phyloP scores from a whole-genome alignment of 2,113 vertebrate genomes.

The Laticauda colubrina region DNA sequence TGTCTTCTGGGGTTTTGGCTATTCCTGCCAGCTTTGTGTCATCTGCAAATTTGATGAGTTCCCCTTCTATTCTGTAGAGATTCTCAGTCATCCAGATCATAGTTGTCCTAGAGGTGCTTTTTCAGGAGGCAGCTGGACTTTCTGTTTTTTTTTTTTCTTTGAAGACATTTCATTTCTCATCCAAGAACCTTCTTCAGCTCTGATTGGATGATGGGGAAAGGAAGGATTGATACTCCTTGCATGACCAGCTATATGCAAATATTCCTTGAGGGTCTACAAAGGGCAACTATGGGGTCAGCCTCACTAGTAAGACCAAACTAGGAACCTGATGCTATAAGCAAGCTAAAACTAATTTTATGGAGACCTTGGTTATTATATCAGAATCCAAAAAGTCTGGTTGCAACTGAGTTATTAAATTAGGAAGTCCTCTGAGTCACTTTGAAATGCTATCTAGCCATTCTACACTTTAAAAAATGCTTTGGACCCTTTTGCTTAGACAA shows the following conservation, averaged over 20 bases:
- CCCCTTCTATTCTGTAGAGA: no score
- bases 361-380: background rate
- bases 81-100: no score
- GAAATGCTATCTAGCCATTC: background rate
- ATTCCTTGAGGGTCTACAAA: background rate
- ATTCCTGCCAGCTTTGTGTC: no score
- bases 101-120: no score
- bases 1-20: no score
- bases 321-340: background rate
- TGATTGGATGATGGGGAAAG: no score
- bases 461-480: background rate
- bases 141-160: no score
- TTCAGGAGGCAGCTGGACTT: no score
- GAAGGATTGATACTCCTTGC: no score
- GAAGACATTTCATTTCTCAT: no score
- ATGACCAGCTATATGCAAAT: background rate
- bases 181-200: no score
- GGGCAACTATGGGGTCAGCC: background rate
- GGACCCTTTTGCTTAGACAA: background rate
- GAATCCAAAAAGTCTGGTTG: background rate
- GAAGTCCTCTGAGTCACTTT: background rate
- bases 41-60: no score
- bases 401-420: background rate
- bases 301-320: background rate
- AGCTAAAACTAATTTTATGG: background rate